phyloP scores from a whole-genome alignment of 2,113 vertebrate species.

The Rhinolophus ferrumequinum region DNA sequence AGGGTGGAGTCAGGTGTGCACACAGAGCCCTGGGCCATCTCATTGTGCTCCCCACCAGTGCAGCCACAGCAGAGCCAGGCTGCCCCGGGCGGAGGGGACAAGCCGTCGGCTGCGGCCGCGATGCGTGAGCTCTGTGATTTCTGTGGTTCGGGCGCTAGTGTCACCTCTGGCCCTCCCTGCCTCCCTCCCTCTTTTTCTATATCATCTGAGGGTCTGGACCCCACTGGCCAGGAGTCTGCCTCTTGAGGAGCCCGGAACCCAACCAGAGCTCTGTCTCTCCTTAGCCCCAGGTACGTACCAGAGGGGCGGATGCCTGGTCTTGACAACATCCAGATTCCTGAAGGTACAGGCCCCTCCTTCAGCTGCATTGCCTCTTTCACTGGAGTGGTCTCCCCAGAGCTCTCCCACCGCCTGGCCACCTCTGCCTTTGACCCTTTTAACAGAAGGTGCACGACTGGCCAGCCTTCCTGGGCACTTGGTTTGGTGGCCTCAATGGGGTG shows the following conservation, averaged over 20 bases:
- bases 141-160: not conserved
- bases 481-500: not conserved
- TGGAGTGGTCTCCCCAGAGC: not conserved
- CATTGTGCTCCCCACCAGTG: accelerated
- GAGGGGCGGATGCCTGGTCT: not conserved
- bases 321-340: not conserved
- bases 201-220: not conserved
- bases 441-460: not conserved
- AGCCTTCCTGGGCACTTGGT: not conserved
- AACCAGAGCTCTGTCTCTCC: not conserved
- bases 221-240: not conserved
- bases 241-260: not conserved
- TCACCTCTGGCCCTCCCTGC: not conserved
- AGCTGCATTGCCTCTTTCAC: not conserved
- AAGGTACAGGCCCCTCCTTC: not conserved
- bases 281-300: not conserved
- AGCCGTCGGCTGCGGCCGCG: accelerated
- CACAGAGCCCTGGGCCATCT: not conserved
- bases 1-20: not conserved
- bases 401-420: not conserved
- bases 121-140: not conserved
- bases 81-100: accelerated
- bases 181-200: not conserved
- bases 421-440: not conserved
- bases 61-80: not conserved